These are phyloP conservation scores for Caenorhabditis japonica DNA, from an alignment of 2,888 invertebrate genomes.

Conservation along the genomic window DNA sequence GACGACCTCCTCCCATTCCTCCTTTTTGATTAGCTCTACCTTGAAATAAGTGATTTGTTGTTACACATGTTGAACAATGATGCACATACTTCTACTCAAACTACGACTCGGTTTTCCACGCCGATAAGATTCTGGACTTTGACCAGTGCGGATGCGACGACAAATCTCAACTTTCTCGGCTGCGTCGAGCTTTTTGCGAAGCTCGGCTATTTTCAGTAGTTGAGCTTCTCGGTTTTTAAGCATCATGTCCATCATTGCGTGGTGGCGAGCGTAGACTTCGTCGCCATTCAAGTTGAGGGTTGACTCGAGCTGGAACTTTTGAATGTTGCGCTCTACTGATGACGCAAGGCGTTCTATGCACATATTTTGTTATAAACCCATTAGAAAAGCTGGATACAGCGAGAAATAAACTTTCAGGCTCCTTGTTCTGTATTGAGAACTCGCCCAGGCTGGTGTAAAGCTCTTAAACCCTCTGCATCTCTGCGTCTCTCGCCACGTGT, in stretches of 20 bases:
- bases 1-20: constrained; percentile 59
- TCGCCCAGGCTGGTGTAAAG: too few relatives aligned
- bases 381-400: too few relatives aligned
- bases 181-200: constrained; percentile 74
- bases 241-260: constrained; percentile 76
- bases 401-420: too few relatives aligned
- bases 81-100: constrained; percentile 59
- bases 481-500: too few relatives aligned
- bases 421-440: too few relatives aligned
- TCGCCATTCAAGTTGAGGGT: constrained; percentile 61
- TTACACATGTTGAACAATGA: not conserved
- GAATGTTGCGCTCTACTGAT: too few relatives aligned
- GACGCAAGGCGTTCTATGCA: too few relatives aligned
- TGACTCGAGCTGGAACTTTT: constrained; percentile 63
- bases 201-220: constrained; percentile 71
- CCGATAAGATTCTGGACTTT: constrained; percentile 63
- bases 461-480: too few relatives aligned
- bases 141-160: constrained; percentile 60
- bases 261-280: constrained; percentile 72
- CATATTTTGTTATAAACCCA: too few relatives aligned
- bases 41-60: constrained; percentile 12
- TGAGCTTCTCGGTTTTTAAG: constrained; percentile 71
- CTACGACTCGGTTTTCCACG: constrained; percentile 63
- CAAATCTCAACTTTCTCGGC: constrained; percentile 73
- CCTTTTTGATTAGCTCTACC: constrained; percentile 48